These are phyloP conservation scores for Lindbergichthys nudifrons DNA, from an alignment of 2,797 vertebrate species.

Conservation along the genomic window DNA sequence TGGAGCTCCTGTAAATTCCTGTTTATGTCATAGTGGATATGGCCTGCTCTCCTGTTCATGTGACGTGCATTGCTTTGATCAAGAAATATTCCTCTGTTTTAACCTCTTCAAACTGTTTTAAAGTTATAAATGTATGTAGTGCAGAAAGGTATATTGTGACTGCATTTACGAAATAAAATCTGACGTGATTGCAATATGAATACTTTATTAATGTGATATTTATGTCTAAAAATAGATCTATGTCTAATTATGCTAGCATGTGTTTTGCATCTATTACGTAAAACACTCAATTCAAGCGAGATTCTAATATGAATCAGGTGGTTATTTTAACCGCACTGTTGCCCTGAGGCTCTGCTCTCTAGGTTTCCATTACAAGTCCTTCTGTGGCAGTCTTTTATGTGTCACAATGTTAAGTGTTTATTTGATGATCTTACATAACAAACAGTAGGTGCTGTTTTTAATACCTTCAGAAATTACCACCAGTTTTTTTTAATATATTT, in stretches of 20 bases:
- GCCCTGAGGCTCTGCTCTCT: conserved; percentile 35
- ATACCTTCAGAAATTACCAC: background rate
- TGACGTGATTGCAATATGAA: conserved; percentile 7
- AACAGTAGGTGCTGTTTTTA: background rate
- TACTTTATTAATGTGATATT: conserved; percentile 48
- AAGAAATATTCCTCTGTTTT: conserved; percentile 11
- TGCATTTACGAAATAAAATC: conserved; percentile 10
- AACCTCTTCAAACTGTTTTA: background rate
- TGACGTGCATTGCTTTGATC: conserved; percentile 32
- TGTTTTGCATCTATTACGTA: conserved; percentile 55
- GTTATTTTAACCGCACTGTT: conserved; percentile 38
- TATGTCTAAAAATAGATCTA: conserved; percentile 68
- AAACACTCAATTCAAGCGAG: conserved; percentile 45
- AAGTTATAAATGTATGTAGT: background rate
- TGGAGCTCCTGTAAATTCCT: conserved; percentile 34
- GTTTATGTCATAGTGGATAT: conserved; percentile 26
- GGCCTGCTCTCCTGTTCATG: conserved; percentile 10
- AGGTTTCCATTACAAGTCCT: conserved; percentile 26
- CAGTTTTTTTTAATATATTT: background rate
- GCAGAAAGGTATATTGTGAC: background rate
- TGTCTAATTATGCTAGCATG: conserved; percentile 62
- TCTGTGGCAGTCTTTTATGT: background rate
- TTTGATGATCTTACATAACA: background rate
- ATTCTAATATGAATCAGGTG: conserved; percentile 56
- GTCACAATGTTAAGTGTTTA: conserved; percentile 3